phyloP scores from a whole-genome alignment of 2,113 vertebrate genomes.

The Xenopus borealis region DNA sequence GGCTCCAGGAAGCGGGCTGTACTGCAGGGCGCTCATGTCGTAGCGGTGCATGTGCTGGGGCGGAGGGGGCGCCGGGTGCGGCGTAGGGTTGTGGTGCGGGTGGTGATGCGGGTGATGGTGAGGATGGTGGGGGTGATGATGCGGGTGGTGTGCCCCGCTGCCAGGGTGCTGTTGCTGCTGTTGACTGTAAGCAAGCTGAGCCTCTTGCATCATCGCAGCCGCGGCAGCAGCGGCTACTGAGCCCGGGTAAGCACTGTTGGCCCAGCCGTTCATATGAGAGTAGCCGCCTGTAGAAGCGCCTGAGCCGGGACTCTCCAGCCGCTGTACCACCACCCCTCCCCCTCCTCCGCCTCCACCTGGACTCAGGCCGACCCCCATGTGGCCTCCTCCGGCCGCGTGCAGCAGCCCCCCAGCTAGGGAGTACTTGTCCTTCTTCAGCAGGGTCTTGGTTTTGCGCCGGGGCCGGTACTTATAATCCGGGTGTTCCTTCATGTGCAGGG shows the following conservation, averaged over 20 bases:
- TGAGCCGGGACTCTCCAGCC: constrained; percentile 85
- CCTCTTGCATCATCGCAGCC: constrained; percentile 98
- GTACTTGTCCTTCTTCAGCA: constrained; percentile 98
- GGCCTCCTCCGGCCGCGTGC: constrained; percentile 72
- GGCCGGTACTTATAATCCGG: constrained; percentile 99
- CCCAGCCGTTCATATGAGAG: constrained; percentile 97
- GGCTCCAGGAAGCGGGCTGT: constrained; percentile 93
- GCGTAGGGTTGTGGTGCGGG: constrained; percentile 86
- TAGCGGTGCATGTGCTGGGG: constrained; percentile 93
- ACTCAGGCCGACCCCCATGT: constrained; percentile 57
- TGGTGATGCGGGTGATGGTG: constrained; percentile 81
- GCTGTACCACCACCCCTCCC: constrained; percentile 82
- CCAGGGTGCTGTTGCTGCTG: constrained; percentile 69
- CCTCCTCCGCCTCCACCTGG: constrained; percentile 56
- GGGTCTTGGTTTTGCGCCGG: constrained; percentile 94
- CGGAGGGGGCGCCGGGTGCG: constrained; percentile 76
- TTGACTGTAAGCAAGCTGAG: constrained; percentile 92
- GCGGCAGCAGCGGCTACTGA: constrained; percentile 92
- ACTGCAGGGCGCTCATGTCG: constrained; percentile 90
- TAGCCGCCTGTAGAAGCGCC: constrained; percentile 83
- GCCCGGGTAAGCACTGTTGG: constrained; percentile 91
- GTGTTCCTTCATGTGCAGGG: constrained; percentile 98
- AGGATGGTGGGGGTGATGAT: constrained; percentile 75
- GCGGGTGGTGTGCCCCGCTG: constrained; percentile 78
- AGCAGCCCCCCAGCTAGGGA: constrained; percentile 87